phyloP scores from a whole-genome alignment of 2,797 vertebrate species.

The Mormyrus proboscirostris region DNA sequence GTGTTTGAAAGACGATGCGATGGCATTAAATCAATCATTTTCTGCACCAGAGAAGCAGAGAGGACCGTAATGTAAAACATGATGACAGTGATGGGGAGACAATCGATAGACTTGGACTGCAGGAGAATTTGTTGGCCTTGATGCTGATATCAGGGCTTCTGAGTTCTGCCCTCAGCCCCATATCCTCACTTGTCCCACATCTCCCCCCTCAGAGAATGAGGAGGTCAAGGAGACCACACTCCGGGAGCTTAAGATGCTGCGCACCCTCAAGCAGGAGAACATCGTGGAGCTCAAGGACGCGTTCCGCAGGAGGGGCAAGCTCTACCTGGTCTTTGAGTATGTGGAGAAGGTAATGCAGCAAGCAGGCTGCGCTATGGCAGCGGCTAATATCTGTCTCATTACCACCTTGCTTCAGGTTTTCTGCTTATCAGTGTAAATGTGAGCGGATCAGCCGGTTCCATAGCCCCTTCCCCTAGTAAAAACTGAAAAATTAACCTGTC shows the following conservation, averaged over 20 bases:
- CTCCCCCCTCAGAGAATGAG: conserved; percentile 81
- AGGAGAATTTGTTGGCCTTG: background rate
- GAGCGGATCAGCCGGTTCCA: background rate
- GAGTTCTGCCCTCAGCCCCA: no score
- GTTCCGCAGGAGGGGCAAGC: conserved; percentile 90
- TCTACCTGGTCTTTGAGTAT: conserved; percentile 95
- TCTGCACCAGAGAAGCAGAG: background rate
- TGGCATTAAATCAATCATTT: background rate
- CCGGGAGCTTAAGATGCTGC: conserved; percentile 98
- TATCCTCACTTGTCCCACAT: background rate
- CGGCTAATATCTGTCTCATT: background rate
- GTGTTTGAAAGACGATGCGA: background rate
- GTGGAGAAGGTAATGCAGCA: conserved; percentile 83
- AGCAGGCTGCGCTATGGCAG: background rate
- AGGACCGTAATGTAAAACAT: background rate
- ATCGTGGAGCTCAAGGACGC: conserved; percentile 97
- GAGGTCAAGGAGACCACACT: conserved; percentile 98
- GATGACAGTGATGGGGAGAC: background rate
- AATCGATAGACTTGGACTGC: background rate
- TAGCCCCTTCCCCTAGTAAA: background rate
- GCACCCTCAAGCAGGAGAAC: conserved; percentile 96
- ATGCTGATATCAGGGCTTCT: background rate
- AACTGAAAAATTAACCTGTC: background rate
- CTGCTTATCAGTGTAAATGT: background rate
- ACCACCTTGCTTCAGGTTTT: background rate